Percentiles rank a stretch among this genome's conserved stretches.
These are phyloP conservation scores for Anthonomus grandis DNA, from an alignment of 1,140 invertebrate genomes.

Conservation along the genomic window DNA sequence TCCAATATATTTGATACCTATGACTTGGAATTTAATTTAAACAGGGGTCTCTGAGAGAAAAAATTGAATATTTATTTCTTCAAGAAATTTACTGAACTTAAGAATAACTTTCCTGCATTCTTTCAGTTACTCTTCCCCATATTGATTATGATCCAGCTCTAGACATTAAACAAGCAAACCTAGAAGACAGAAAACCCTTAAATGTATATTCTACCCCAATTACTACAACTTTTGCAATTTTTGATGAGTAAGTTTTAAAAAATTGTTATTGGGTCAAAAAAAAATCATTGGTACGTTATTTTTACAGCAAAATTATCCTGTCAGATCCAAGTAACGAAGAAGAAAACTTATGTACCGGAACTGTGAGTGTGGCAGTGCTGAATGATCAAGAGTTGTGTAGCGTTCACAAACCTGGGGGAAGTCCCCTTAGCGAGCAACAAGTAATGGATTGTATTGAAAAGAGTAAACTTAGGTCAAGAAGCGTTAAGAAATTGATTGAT, in stretches of 20 bases:
- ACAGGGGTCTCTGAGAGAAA: too few species aligned
- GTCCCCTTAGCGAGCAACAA: constrained; percentile 40
- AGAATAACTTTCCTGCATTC: too few species aligned
- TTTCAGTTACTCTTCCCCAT: constrained; percentile 64
- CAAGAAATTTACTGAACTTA: too few species aligned
- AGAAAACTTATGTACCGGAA: constrained; percentile 51
- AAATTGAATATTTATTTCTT: too few species aligned
- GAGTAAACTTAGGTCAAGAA: constrained; percentile 34
- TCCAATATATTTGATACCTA: too few species aligned
- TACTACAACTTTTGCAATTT: constrained; percentile 70
- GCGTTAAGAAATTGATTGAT: constrained; percentile 38
- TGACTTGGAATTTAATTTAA: too few species aligned
- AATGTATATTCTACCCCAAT: constrained; percentile 59
- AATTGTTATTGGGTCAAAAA: neutral
- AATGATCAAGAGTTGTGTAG: constrained; percentile 44
- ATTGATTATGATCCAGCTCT: constrained; percentile 64
- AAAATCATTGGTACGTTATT: constrained; percentile 17
- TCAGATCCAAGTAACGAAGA: constrained; percentile 59
- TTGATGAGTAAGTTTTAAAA: constrained; percentile 61
- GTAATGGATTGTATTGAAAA: constrained; percentile 42
- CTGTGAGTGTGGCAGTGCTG: constrained; percentile 44
- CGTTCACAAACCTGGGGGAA: constrained; percentile 48
- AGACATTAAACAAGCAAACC: constrained; percentile 58
- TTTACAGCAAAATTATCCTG: constrained; percentile 53
- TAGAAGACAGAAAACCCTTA: constrained; percentile 53